Percentiles rank a stretch among this genome's conserved stretches.
Evolutionary conservation across 2,888 invertebrate genomes (phyloP).

Genomic region (Danaus chrysippus): DNA sequence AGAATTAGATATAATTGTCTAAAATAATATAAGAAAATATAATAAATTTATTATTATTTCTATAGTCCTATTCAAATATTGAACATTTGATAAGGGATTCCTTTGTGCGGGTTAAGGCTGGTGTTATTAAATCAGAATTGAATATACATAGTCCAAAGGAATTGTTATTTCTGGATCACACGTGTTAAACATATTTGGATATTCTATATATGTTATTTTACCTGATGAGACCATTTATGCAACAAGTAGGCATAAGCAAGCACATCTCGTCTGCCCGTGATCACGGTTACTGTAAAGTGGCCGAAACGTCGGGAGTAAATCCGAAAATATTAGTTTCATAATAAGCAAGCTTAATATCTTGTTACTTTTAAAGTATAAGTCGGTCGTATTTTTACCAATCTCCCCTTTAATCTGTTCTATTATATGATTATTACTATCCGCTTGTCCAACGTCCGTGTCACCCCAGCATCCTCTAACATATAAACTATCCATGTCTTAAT

Average conservation of each 20-base stretch:
- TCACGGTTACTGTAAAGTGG: too few species aligned
- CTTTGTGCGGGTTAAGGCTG: not conserved
- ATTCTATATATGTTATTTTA: too few species aligned
- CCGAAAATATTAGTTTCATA: too few species aligned
- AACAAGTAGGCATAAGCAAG: slow-evolving; percentile 1
- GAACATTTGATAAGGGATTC: not conserved
- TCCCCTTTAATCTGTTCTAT: slow-evolving; percentile 13
- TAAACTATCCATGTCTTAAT: not conserved
- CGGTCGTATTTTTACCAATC: slow-evolving; percentile 5
- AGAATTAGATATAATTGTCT: too few species aligned
- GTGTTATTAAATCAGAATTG: not conserved
- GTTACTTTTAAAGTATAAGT: slow-evolving; percentile 1
- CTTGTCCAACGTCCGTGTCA: slow-evolving; percentile 15
- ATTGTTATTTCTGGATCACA: too few species aligned
- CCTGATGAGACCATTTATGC: not conserved
- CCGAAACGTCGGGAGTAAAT: too few species aligned
- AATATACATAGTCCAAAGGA: not conserved
- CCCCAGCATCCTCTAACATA: slow-evolving; percentile 18
- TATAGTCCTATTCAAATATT: not conserved
- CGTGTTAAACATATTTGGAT: too few species aligned
- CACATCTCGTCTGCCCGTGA: too few species aligned
- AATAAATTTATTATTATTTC: not conserved
- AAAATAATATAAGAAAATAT: too few species aligned
- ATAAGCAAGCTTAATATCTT: slow-evolving; percentile 5
- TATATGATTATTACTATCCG: slow-evolving; percentile 28